phyloP scores from a whole-genome alignment of 2,113 vertebrate species.

The Isichthys henryi region DNA sequence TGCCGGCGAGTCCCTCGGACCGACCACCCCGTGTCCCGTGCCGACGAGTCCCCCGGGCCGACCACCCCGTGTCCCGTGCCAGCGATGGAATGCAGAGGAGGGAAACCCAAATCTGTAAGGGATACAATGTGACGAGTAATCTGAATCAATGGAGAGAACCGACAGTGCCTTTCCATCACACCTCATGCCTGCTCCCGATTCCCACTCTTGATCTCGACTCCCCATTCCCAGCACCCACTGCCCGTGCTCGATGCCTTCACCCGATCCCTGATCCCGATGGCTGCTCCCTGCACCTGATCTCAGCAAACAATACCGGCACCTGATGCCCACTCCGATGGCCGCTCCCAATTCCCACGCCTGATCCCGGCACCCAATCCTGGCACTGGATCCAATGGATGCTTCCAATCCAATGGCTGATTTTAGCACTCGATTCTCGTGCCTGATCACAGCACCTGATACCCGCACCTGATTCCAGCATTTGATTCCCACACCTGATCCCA shows the following conservation, averaged over 20 bases:
- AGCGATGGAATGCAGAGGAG: background rate
- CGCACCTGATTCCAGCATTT: background rate
- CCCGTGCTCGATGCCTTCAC: background rate
- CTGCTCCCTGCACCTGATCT: background rate
- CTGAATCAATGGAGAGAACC: conserved; percentile 43
- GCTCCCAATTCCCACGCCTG: no score
- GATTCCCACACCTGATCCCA: background rate
- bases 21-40: background rate
- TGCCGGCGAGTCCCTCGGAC: background rate
- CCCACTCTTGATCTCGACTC: background rate
- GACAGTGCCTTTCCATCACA: conserved; percentile 26
- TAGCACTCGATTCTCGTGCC: background rate
- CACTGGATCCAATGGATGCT: background rate
- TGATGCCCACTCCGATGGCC: background rate
- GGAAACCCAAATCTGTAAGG: conserved; percentile 39
- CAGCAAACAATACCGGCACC: background rate
- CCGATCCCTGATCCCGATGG: background rate
- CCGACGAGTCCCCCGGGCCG: background rate
- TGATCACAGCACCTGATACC: background rate
- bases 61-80: background rate
- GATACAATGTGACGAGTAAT: conserved; percentile 44
- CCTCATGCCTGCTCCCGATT: background rate
- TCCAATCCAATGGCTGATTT: background rate
- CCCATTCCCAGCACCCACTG: background rate
- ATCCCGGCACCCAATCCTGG: background rate